Evolutionary conservation across 2,888 invertebrate species (phyloP), one percentile per base, ranked within the genome.

Genomic region (Epistrophella euchroma): DNA sequence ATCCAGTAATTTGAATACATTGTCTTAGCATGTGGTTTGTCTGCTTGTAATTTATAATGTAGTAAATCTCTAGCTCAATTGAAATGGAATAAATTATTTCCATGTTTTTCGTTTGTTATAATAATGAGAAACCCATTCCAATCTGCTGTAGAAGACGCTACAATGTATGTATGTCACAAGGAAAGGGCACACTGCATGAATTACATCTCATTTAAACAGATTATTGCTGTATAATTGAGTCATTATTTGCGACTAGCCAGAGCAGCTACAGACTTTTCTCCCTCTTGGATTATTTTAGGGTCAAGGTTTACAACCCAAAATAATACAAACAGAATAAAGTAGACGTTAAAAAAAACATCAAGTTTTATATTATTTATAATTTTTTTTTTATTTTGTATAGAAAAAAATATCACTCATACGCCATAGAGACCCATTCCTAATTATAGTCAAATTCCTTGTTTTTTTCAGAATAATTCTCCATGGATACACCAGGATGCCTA

Each of bases 401-500:
- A 4, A 2, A 32, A 32, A 25, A 64, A 32, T 15, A 62, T n/a
- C 45, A 64, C 64, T 32, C 37, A 79, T 87, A 82, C 87, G 83
- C 78, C 82, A 35, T 22, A 25, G 28, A 9, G 22, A 22, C 35
- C 6, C 17, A 50, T 35, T n/a, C 19, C 22, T 32, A 7, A 78
- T 73, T 68, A 4, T 6, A 25, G 1, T 37, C 6, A 76, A 71
- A 28, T 73, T 88, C 19, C 71, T 17, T 71, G 17, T 86, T 13
- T 47, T n/a, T 45, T 89, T 7, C 89, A 91, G 91, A 91, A 91
- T 90, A 86, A 89, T 89, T 88, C 90, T 91, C 89, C 90, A 91
- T 91, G 91, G 91, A 90, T 89, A 89, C 89, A 89, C 89, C 86
- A 90, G 90, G 90, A 91, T 91, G 91, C 90, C 91, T 88, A 91